These are phyloP conservation scores for Spisula solida DNA, from an alignment of 2,888 invertebrate genomes.

Conservation along the genomic window DNA sequence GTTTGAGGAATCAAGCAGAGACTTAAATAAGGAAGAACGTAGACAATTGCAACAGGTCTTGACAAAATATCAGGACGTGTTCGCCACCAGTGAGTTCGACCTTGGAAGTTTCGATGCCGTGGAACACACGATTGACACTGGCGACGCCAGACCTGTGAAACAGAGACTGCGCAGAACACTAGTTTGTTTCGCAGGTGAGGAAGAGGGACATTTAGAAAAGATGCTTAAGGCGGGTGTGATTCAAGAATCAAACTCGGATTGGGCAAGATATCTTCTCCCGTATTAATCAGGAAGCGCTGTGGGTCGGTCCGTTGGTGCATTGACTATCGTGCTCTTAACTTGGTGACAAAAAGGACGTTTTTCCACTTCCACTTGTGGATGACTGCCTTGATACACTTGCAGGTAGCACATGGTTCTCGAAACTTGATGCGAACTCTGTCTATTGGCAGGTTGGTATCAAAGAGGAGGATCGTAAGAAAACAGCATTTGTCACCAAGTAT, in stretches of 20 bases:
- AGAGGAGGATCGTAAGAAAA: conserved; percentile 60
- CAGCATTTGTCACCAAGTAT: conserved; percentile 68
- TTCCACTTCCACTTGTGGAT: not conserved
- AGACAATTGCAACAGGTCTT: not conserved
- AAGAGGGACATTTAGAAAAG: not conserved
- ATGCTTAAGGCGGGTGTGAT: conserved; percentile 40
- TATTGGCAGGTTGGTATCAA: conserved; percentile 47
- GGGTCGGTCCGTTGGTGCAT: not conserved
- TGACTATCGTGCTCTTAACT: conserved; percentile 12
- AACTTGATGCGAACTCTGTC: not conserved
- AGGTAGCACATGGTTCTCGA: not conserved
- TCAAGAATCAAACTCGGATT: not conserved
- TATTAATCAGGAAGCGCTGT: conserved; percentile 6
- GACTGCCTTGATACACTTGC: conserved; percentile 4
- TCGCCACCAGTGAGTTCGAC: not conserved
- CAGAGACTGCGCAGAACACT: conserved; percentile 38
- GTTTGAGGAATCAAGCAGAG: not conserved
- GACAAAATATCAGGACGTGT: not conserved
- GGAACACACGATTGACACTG: not conserved
- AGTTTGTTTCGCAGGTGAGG: conserved; percentile 4
- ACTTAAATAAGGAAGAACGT: not conserved
- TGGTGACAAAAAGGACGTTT: conserved; percentile 7
- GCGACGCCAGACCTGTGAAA: conserved; percentile 13
- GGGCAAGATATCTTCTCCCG: not conserved
- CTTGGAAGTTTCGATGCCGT: not conserved